Evolutionary conservation across 53 echinoderm and acorn worm species (phyloP), one percentile per base, ranked within the genome.

Genomic region (Zoroaster sp.): DNA sequence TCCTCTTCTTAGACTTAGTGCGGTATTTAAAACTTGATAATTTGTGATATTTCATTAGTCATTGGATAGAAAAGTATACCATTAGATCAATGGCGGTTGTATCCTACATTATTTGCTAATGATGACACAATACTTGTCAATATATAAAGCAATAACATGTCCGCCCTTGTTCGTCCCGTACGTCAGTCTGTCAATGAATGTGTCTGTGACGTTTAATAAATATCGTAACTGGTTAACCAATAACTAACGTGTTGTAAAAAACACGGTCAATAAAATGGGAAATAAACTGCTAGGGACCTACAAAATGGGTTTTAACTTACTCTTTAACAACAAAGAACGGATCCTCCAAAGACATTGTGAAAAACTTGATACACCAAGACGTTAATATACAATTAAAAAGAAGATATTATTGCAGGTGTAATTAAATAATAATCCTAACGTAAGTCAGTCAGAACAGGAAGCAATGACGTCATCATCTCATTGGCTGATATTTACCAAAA

Each of bases 301-400:
- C n/a, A n/a, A 20, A 37, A 32, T 55, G 33, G 3, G 25, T 51
- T 78, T 23, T 13, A 36, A 94, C 96, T 96, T 85, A 96, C 96
- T 94, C 96, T 89, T 96, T 96, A 86, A 96, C 96, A 73, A 96
- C 96, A 31, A 96, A 96, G 74, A 96, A 96, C 78, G 96, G 96
- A 89, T 96, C 96, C 47, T 96, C 96, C 45, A 96, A 63, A 35
- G 96, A 92, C 96, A 96, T 96, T 37, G 12, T 93, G 72, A 32
- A 38, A 59, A n/a, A n/a, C 13, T 43, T 6, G 49, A 76, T 51
- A 17, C 51, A 33, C 6, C 33, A 46, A 76, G 33, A 33, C 21
- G 14, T 49, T 49, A 34, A 47, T 49, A 2, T 36, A 51, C 47
- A 34, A 76, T 46, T 49, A 34, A 52, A 76, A 3, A 12, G 51